Percentiles rank a stretch among this genome's conserved stretches.
These are phyloP conservation scores for Dorcus parallelipipedus DNA, from an alignment of 2,888 invertebrate species.

Conservation along the genomic window DNA sequence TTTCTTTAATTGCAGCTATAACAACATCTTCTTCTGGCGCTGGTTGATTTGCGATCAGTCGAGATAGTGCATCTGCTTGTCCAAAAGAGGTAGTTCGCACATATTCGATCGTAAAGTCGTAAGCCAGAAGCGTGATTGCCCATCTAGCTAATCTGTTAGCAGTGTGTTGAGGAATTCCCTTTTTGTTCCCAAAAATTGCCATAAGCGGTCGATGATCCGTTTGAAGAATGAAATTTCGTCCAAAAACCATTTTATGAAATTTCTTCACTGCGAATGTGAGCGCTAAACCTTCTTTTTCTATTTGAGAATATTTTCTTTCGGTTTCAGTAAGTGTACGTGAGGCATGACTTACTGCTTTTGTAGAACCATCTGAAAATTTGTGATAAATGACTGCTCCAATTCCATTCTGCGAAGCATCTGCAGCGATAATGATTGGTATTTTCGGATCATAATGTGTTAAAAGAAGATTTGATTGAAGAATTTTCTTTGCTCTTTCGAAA, in stretches of 20 bases:
- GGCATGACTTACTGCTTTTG: neutral
- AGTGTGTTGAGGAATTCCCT: too few species aligned
- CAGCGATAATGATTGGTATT: neutral
- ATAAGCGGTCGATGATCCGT: constrained; percentile 9
- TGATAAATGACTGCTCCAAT: constrained; percentile 5
- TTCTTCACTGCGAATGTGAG: constrained; percentile 5
- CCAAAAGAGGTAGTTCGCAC: too few species aligned
- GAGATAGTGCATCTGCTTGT: too few species aligned
- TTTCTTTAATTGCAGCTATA: too few species aligned
- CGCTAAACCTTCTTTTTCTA: constrained; percentile 9
- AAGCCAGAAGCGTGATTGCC: too few species aligned
- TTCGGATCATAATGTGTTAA: constrained; percentile 10
- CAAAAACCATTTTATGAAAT: constrained; percentile 3
- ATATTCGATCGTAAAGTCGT: too few species aligned
- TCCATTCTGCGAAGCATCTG: neutral
- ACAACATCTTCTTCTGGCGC: too few species aligned
- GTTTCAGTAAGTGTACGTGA: neutral
- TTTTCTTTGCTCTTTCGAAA: constrained; percentile 3
- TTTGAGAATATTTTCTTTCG: constrained; percentile 1
- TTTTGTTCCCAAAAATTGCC: constrained; percentile 15
- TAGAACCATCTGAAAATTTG: neutral
- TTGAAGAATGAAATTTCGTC: constrained; percentile 5
- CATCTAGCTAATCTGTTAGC: too few species aligned
- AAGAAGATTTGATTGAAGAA: constrained; percentile 3
- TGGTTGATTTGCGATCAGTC: too few species aligned